These are phyloP conservation scores for Microtus pennsylvanicus DNA, from an alignment of 2,113 vertebrate species.

Conservation along the genomic window DNA sequence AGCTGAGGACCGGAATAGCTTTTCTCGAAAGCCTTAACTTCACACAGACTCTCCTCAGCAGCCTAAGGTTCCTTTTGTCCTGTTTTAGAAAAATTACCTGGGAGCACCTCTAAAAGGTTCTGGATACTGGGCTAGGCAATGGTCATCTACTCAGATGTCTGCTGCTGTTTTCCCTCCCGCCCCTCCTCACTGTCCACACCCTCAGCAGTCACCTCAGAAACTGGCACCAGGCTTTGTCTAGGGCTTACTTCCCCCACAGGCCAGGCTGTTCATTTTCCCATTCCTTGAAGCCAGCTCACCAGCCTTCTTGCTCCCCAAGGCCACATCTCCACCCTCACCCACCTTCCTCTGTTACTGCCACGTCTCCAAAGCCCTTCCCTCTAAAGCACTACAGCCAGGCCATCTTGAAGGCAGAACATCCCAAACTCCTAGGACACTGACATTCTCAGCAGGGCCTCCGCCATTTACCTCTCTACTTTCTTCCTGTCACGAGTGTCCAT, in stretches of 20 bases:
- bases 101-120: background rate
- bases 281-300: background rate
- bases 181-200: background rate
- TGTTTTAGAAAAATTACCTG: background rate
- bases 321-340: background rate
- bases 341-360: background rate
- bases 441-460: background rate
- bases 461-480: background rate
- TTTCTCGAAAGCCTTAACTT: background rate
- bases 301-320: background rate
- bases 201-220: background rate
- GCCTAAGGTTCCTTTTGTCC: background rate
- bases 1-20: background rate
- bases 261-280: constrained; percentile 43
- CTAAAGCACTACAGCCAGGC: background rate
- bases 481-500: background rate
- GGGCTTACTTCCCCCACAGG: background rate
- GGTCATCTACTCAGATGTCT: background rate
- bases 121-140: background rate
- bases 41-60: background rate
- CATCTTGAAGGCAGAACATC: background rate
- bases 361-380: background rate
- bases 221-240: background rate
- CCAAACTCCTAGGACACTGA: background rate
- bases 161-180: background rate